Base-by-base conservation (phyloP, 1,140 invertebrate genomes). In the Drosophila suzukii region DNA sequence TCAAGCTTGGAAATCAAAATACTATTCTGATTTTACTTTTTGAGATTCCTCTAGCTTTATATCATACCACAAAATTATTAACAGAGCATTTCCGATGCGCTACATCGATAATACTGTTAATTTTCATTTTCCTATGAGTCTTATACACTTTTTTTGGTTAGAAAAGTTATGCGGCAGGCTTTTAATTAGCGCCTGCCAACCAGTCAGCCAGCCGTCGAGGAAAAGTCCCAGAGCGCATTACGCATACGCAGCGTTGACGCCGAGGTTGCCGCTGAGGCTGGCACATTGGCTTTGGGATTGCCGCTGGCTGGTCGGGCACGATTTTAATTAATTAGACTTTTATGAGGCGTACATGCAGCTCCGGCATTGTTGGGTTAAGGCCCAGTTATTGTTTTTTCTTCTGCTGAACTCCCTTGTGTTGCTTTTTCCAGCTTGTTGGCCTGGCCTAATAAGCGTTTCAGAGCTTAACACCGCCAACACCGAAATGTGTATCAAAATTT, bases 321-420 rank as follows among this genome's bases (percentile, higher is more conserved):
- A 86, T 86, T 86, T 86, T 86, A 86, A 86, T 86, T 86, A 86
- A 86, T 86, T 86, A 86, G 83, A 88, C 83, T 86, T 86, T 86
- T 86, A 86, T 86, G 79, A 86, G 84, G 75, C 83, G 83, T 88
- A 74, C 83, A 86, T 86, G 84, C 79, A 61, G 65, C 65, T 65
- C 60, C 20, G 60, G 47, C 60, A 36, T 66, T 68, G 79, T 79
- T 77, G 82, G 82, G 79, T 86, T 86, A 86, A 88, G 70, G 83
- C 82, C 66, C 79, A 72, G 83, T 86, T 88, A 88, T 86, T 86
- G 83, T 81, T 68, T 79, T 75, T 63, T 74, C 56, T 11, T 27
- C 12, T 32, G 17, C 56, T 20, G 27, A 55, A 46, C 24, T 30
- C 27, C 67, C 36, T 30, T 27, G 51, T 71, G 51, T 43, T 70